phyloP scores from a whole-genome alignment of 2,888 invertebrate species.

The Bruchidius siliquastri region DNA sequence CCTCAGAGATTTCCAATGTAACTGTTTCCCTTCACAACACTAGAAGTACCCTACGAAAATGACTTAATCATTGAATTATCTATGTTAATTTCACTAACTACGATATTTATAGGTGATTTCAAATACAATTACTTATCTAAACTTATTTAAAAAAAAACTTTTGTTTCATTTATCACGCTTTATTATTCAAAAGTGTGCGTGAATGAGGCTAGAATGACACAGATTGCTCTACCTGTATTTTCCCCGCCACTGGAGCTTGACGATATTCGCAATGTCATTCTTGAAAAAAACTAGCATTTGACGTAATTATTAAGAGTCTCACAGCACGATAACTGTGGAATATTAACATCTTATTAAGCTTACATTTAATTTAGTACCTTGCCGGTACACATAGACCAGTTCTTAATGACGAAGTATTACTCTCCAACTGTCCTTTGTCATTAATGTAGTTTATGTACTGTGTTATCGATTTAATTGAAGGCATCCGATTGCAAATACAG shows the following conservation, averaged over 20 bases:
- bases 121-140: too few relatives aligned
- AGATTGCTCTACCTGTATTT: too few relatives aligned
- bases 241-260: neutral
- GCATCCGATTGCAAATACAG: neutral
- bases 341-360: neutral
- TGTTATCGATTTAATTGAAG: neutral
- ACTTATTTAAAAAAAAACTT: too few relatives aligned
- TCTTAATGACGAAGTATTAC: neutral
- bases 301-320: neutral
- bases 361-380: neutral
- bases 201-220: too few relatives aligned
- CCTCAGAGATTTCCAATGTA: too few relatives aligned
- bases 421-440: neutral
- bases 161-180: too few relatives aligned
- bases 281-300: neutral
- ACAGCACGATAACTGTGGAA: neutral
- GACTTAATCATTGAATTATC: too few relatives aligned
- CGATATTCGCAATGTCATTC: neutral
- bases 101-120: too few relatives aligned
- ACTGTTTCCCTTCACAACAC: too few relatives aligned
- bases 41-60: too few relatives aligned
- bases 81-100: too few relatives aligned
- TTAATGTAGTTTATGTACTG: neutral
- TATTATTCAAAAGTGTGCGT: too few relatives aligned
- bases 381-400: neutral